Percentiles rank a stretch among this genome's conserved stretches.
Conservation (phyloP, 1,140 invertebrate genomes). For the Drosophila kurseongensis region DNA sequence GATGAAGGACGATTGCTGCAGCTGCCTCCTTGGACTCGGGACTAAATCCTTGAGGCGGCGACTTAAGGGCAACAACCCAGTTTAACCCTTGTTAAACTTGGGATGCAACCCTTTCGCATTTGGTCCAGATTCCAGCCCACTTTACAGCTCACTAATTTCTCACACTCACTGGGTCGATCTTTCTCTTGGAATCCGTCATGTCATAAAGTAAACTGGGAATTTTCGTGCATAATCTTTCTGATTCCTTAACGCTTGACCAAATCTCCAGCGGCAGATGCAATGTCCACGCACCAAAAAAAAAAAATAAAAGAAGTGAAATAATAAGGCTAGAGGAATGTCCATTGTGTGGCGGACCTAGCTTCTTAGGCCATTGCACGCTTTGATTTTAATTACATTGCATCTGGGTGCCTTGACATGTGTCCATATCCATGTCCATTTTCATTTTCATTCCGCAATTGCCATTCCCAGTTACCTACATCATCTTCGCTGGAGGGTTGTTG, state of each 20-base stretch:
- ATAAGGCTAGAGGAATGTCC: slow-evolving; percentile 24
- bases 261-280: slow-evolving; percentile 51
- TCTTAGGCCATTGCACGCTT: slow-evolving; percentile 75
- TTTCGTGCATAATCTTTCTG: slow-evolving; percentile 23
- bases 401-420: slow-evolving; percentile 67
- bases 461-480: slow-evolving; percentile 39
- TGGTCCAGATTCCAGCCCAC: slow-evolving; percentile 57
- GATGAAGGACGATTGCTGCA: slow-evolving; percentile 15
- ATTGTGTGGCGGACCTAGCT: slow-evolving; percentile 30
- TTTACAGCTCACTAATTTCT: slow-evolving; percentile 68
- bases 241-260: slow-evolving; percentile 68
- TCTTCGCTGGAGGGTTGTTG: slow-evolving; percentile 41
- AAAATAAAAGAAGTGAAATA: slow-evolving; percentile 8
- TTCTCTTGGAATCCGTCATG: slow-evolving; percentile 32
- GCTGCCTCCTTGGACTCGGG: slow-evolving; percentile 30
- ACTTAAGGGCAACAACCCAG: slow-evolving; percentile 51
- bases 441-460: slow-evolving; percentile 29
- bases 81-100: slow-evolving; percentile 75
- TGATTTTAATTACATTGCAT: slow-evolving; percentile 74
- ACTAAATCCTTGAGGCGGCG: slow-evolving; percentile 45
- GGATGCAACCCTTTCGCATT: slow-evolving; percentile 47
- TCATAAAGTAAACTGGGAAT: slow-evolving; percentile 32
- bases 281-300: slow-evolving; percentile 32
- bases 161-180: slow-evolving; percentile 31
- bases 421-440: slow-evolving; percentile 47